Evolutionary conservation across 2,797 vertebrate genomes (phyloP), one percentile per base, ranked within the genome.

Genomic region (Scleropages formosus): DNA sequence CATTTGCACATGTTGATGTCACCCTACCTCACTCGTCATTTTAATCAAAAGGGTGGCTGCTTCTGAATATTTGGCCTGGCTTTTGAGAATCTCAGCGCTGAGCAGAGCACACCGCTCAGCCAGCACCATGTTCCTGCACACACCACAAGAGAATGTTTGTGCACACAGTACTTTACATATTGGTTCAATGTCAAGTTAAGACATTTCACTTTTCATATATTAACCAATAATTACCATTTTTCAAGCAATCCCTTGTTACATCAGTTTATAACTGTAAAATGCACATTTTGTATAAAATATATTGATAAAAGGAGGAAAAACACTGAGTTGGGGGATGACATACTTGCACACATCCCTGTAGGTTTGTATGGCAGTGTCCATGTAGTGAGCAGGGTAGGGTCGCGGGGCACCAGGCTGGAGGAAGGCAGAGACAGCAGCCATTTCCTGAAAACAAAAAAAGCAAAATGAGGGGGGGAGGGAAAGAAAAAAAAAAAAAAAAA

Each of bases 271-370:
- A 39, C 39, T 39, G 39, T 39, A 39, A 6, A 31, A 39, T 39
- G 31, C 31, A 39, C 2, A 39, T n/a, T n/a, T n/a, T n/a, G n/a
- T 39, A 39, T 2, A 2, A 39, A 39, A 31, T 39, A 6, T 39
- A 39, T 2, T n/a, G n/a, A n/a, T 39, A n/a, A 47, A 4, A 39
- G 6, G 31, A 31, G 39, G 39, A 31, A 39, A 39, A 31, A 39
- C 31, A 39, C 31, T 39, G 31, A 2, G 31, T 31, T 39, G 31
- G 6, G 31, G 31, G 31, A 31, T 39, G 31, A 86, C 95, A 27
- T 94, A 99, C 97, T 95, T 98, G 97, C 97, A 99, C 81, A 95
- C 93, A 74, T 99, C 97, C 80, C 94, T 92, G 77, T 99, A 99
- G 0, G 95, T 99, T 88, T 98, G 97, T 84, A 98, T 94, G 18